Percentiles rank a stretch among this genome's conserved stretches.
phyloP scores from a whole-genome alignment of 2,797 vertebrate genomes.

The Malacoctenus gilli region DNA sequence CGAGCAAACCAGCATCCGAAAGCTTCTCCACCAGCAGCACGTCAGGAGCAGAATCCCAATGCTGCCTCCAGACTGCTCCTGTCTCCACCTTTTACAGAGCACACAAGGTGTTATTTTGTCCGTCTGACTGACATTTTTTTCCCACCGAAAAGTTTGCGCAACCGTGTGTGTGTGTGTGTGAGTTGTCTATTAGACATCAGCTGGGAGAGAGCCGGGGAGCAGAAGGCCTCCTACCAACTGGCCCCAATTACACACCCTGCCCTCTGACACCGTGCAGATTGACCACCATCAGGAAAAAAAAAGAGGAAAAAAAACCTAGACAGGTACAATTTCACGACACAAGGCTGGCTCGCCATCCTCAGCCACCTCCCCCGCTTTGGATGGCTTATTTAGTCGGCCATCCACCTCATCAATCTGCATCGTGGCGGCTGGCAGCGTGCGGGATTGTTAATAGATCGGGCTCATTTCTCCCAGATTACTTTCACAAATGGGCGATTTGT shows the following conservation, averaged over 20 bases:
- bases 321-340: slow-evolving; percentile 38
- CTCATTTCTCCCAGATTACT: slow-evolving; percentile 39
- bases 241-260: slow-evolving; percentile 45
- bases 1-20: too few relatives aligned
- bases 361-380: slow-evolving; percentile 11
- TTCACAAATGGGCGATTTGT: slow-evolving; percentile 40
- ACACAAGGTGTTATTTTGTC: too few relatives aligned
- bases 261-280: slow-evolving; percentile 36
- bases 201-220: too few relatives aligned
- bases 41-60: too few relatives aligned
- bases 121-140: too few relatives aligned
- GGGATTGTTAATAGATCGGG: slow-evolving; percentile 46
- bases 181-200: too few relatives aligned
- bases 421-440: slow-evolving; percentile 48
- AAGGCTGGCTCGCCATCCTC: slow-evolving; percentile 9
- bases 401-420: slow-evolving; percentile 72
- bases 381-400: slow-evolving; percentile 56
- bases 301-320: slow-evolving; percentile 12
- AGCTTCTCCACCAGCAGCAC: too few relatives aligned
- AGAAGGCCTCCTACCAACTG: slow-evolving; percentile 41
- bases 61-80: too few relatives aligned
- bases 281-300: slow-evolving; percentile 22
- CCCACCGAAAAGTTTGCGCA: too few relatives aligned
- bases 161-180: too few relatives aligned
- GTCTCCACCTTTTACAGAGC: too few relatives aligned